phyloP scores from a whole-genome alignment of 2,797 vertebrate species.

The Eptatretus atami region DNA sequence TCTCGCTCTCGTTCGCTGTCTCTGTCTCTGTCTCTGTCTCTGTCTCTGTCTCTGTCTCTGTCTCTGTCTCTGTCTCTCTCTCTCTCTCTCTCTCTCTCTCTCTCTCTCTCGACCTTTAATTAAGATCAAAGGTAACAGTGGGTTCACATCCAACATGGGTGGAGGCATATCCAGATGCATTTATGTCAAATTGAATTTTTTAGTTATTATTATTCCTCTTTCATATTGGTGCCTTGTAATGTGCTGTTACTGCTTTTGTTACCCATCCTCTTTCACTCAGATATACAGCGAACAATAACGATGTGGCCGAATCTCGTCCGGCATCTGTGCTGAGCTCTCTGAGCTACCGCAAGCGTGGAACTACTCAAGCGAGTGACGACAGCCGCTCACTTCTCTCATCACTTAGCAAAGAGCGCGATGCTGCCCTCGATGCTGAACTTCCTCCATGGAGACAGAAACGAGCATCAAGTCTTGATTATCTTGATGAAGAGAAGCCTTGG shows the following conservation, averaged over 20 bases:
- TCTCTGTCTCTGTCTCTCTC: conserved; percentile 8
- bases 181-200: too few species aligned
- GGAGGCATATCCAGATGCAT: neutral
- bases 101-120: neutral
- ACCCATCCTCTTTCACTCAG: conserved; percentile 7
- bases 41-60: conserved; percentile 10
- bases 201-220: neutral
- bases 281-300: conserved; percentile 23
- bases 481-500: conserved; percentile 15
- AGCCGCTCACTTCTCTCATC: conserved; percentile 35
- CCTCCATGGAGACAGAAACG: conserved; percentile 20
- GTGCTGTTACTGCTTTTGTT: conserved; percentile 8
- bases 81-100: conserved; percentile 8
- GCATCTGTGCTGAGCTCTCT: conserved; percentile 49
- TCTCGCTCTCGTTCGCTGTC: conserved; percentile 8
- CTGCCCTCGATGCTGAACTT: conserved; percentile 22
- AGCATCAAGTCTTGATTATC: conserved; percentile 11
- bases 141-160: too few species aligned
- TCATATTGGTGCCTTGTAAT: conserved; percentile 10
- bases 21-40: conserved; percentile 10
- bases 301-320: conserved; percentile 25
- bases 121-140: too few species aligned
- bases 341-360: conserved; percentile 50
- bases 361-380: conserved; percentile 36
- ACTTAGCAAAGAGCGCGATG: conserved; percentile 24